Evolutionary conservation across 2,888 invertebrate genomes (phyloP).

Genomic region (Parnassius glacialis): DNA sequence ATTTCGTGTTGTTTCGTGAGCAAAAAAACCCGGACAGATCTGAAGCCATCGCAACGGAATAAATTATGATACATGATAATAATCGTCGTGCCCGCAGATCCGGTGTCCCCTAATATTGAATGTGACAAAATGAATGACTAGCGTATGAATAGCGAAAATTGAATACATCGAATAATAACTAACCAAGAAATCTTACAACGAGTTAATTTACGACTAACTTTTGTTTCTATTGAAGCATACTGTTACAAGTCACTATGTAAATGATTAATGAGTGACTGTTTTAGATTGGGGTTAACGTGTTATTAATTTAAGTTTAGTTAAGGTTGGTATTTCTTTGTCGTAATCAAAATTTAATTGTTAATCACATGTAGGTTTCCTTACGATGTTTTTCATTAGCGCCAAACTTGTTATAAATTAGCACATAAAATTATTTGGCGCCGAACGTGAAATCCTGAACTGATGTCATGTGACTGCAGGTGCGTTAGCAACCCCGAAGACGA

Average conservation of each 20-base stretch:
- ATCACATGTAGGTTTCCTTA: no score
- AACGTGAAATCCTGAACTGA: no score
- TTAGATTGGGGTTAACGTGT: background rate
- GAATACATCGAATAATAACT: conserved; percentile 41
- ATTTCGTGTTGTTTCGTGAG: background rate
- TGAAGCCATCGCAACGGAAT: conserved; percentile 51
- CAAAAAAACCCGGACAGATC: conserved; percentile 22
- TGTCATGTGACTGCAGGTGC: no score
- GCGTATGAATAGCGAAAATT: conserved; percentile 50
- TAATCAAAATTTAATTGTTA: no score
- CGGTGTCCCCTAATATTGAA: conserved; percentile 40
- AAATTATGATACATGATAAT: conserved; percentile 63
- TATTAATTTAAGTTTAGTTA: background rate
- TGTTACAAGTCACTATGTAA: conserved; percentile 33
- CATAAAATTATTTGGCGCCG: no score
- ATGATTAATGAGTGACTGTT: conserved; percentile 27
- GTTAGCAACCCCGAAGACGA: no score
- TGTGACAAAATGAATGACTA: conserved; percentile 56
- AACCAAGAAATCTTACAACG: conserved; percentile 34
- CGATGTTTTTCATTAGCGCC: no score
- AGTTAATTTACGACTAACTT: conserved; percentile 31
- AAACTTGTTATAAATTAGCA: no score
- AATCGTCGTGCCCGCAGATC: conserved; percentile 59
- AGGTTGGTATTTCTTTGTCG: no score
- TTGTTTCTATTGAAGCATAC: conserved; percentile 32